Percentiles rank a stretch among this genome's conserved stretches.
phyloP scores from a whole-genome alignment of 1,140 invertebrate species.

The Oedothorax gibbosus region DNA sequence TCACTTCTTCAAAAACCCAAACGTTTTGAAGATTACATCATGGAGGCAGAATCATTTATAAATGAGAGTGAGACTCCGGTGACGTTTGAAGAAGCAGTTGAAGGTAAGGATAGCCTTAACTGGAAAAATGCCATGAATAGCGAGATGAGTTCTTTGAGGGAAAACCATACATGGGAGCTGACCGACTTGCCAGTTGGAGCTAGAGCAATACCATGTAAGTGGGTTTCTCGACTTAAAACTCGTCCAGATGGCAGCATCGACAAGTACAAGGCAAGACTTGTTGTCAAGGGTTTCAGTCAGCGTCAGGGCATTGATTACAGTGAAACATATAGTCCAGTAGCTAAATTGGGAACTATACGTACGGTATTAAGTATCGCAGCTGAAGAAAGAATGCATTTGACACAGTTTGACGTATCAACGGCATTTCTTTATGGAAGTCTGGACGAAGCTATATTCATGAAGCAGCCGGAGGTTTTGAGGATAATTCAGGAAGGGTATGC shows the following conservation, averaged over 20 bases:
- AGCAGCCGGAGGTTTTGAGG: slow-evolving; percentile 68
- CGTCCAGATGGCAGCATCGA: slow-evolving; percentile 38
- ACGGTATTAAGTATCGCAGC: slow-evolving; percentile 28
- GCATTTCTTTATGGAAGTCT: slow-evolving; percentile 69
- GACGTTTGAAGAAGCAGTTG: slow-evolving; percentile 38
- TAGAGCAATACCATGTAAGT: slow-evolving; percentile 61
- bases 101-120: neutral
- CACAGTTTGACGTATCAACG: slow-evolving; percentile 65
- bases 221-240: slow-evolving; percentile 45
- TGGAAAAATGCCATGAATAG: slow-evolving; percentile 55
- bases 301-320: slow-evolving; percentile 48
- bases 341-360: slow-evolving; percentile 24
- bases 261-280: slow-evolving; percentile 53
- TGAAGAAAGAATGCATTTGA: slow-evolving; percentile 18
- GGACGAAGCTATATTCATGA: slow-evolving; percentile 69
- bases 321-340: slow-evolving; percentile 56
- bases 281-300: slow-evolving; percentile 60
- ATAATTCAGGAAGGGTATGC: slow-evolving; percentile 54
- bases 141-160: slow-evolving; percentile 40
- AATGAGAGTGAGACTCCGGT: slow-evolving; percentile 6
- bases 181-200: slow-evolving; percentile 36
- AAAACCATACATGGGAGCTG: slow-evolving; percentile 50
- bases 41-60: slow-evolving; percentile 1
- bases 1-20: neutral
- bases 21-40: slow-evolving; percentile 30